A percentile compares a stretch with the other conserved stretches of the same genome.
phyloP scores from a whole-genome alignment of 1,140 invertebrate genomes.

The Calliopsis andreniformis region DNA sequence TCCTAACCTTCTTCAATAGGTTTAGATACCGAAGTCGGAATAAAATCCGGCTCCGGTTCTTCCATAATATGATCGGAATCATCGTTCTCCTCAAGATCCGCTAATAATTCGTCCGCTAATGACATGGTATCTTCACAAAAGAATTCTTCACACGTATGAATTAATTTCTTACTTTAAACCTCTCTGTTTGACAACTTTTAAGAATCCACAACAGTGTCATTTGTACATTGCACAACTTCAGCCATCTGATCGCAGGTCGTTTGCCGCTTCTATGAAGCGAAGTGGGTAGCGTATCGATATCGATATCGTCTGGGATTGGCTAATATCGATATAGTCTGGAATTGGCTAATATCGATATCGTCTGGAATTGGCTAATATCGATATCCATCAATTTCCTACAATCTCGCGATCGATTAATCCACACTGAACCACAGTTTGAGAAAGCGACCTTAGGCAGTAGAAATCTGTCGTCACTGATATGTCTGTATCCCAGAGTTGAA shows the following conservation, averaged over 20 bases:
- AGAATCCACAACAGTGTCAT: not conserved
- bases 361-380: no score
- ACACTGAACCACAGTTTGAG: not conserved
- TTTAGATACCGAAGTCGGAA: slow-evolving; percentile 79
- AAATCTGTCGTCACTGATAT: no score
- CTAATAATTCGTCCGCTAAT: slow-evolving; percentile 95
- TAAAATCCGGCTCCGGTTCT: slow-evolving; percentile 78
- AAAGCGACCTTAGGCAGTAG: not conserved
- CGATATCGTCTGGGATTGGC: slow-evolving; percentile 31
- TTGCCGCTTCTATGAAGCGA: no score
- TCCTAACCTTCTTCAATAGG: slow-evolving; percentile 88
- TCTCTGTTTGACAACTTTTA: not conserved
- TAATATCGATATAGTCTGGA: no score
- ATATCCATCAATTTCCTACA: not conserved
- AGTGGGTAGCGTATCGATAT: no score
- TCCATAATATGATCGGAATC: slow-evolving; percentile 85
- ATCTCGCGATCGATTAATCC: not conserved
- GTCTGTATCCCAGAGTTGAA: no score
- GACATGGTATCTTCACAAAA: slow-evolving; percentile 86
- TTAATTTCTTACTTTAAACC: not conserved
- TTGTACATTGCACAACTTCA: no score
- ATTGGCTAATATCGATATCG: no score
- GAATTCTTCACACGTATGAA: not conserved
- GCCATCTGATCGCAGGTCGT: no score
- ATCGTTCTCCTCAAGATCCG: slow-evolving; percentile 96